These are phyloP conservation scores for Drosophila suzukii DNA, from an alignment of 1,140 invertebrate species.

Conservation along the genomic window DNA sequence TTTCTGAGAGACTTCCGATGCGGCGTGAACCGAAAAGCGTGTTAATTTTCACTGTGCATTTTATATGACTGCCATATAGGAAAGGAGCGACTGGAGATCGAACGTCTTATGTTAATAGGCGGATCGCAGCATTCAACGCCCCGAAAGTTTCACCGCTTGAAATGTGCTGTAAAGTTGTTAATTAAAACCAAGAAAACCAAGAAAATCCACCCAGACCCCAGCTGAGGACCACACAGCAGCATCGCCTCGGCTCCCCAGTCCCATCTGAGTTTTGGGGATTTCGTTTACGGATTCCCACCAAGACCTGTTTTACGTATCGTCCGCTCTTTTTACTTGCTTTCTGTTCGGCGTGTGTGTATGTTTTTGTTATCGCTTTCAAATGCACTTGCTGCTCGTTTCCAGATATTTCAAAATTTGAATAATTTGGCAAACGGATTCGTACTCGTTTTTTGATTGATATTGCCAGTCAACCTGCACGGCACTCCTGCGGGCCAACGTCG, in stretches of 20 bases:
- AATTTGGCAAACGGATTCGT: slow-evolving; percentile 49
- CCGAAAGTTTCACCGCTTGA: slow-evolving; percentile 76
- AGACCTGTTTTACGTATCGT: slow-evolving; percentile 40
- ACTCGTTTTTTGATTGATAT: slow-evolving; percentile 63
- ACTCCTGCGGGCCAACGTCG: slow-evolving; percentile 50
- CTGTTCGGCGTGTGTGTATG: slow-evolving; percentile 6
- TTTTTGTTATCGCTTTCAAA: slow-evolving; percentile 50
- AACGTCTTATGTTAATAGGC: slow-evolving; percentile 78
- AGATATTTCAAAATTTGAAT: slow-evolving; percentile 52
- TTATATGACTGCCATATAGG: slow-evolving; percentile 55
- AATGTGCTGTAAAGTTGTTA: slow-evolving; percentile 78
- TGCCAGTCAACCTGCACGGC: slow-evolving; percentile 44
- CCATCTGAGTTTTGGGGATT: slow-evolving; percentile 46
- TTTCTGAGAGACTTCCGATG: slow-evolving; percentile 48
- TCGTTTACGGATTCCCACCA: slow-evolving; percentile 63
- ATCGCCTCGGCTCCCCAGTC: slow-evolving; percentile 7
- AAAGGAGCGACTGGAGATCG: slow-evolving; percentile 55
- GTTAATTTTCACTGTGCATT: slow-evolving; percentile 83
- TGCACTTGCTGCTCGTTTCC: slow-evolving; percentile 48
- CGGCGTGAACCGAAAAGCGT: slow-evolving; percentile 81
- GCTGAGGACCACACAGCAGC: slow-evolving; percentile 54
- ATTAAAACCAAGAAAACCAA: slow-evolving; percentile 70
- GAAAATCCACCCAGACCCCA: slow-evolving; percentile 56
- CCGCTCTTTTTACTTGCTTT: slow-evolving; percentile 7
- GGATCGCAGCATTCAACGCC: slow-evolving; percentile 44